Percentiles rank a stretch among this genome's conserved stretches.
Evolutionary conservation across 2,797 vertebrate species (phyloP).

Genomic region (Phoebastria nigripes): DNA sequence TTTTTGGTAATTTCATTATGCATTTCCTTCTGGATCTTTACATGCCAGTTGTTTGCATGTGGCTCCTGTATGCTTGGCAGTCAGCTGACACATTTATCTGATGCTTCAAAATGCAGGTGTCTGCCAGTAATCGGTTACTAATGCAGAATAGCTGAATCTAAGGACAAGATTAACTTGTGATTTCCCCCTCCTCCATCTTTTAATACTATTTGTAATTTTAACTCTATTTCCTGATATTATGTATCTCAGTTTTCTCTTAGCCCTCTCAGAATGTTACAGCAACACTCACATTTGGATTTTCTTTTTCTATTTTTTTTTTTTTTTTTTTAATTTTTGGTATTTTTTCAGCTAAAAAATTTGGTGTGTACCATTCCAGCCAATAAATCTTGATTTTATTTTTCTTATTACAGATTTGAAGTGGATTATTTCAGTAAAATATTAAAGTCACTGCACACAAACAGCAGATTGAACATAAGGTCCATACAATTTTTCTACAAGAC

Average conservation of each 20-base stretch:
- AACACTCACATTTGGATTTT: neutral
- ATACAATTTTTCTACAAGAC: neutral
- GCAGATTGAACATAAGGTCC: neutral
- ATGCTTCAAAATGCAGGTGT: neutral
- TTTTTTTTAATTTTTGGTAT: neutral
- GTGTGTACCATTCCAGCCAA: neutral
- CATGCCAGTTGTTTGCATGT: neutral
- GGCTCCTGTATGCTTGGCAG: neutral
- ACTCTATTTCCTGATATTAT: neutral
- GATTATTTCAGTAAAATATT: neutral
- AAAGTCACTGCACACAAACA: neutral
- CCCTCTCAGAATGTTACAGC: neutral
- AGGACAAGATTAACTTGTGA: neutral
- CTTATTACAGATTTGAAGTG: neutral
- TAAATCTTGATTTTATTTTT: neutral
- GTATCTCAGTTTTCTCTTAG: neutral
- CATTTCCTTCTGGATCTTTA: neutral
- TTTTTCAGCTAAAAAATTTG: neutral
- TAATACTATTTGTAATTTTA: constrained; percentile 13
- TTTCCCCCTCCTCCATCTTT: neutral
- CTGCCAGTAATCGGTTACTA: neutral
- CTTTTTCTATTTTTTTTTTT: neutral
- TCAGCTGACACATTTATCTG: neutral
- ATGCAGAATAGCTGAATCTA: neutral
- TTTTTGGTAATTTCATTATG: neutral